Evolutionary conservation across 2,797 vertebrate genomes (phyloP), one percentile per base, ranked within the genome.

Genomic region (Danio kyathit): DNA sequence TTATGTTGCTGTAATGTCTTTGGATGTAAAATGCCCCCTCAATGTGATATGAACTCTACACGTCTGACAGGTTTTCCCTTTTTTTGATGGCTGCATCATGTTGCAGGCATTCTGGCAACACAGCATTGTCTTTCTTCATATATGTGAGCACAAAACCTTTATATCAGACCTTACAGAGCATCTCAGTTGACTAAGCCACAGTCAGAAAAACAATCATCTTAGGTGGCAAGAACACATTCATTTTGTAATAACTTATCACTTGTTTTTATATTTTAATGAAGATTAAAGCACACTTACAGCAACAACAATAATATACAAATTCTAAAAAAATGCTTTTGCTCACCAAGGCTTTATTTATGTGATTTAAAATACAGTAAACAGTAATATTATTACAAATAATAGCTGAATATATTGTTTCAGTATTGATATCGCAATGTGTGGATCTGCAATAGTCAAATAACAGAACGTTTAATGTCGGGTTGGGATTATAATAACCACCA

Each of bases 11-110:
- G 60, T 61, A 11, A 63, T 51, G 70, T 79, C 59, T 79, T 61
- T 11, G 75, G 66, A 71, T n/a, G n/a, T 69, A 54, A 73, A 38
- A 54, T 71, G 64, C 81, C 70, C 67, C 74, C 56, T 76, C 38
- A 17, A 29, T 64, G 44, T 51, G 29, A 13, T 70, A 60, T 63
- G 44, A 19, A 38, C 74, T 77, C 72, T 67, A 57, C 75, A 16
- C 59, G 79, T 83, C 61, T 52, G 72, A 78, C 84, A 79, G 79
- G 67, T 87, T 83, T 76, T 48, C 16, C 56, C n/a, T n/a, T 79
- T 14, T 59, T 44, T 46, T 76, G 43, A 81, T 79, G 64, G 70
- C 51, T 56, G 76, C 74, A 80, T 84, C 74, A 17, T 44, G 7
- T 44, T 59, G 65, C 40, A 49, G 29, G 79, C 51, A 4, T 76